Conservation (phyloP, 2,113 vertebrate genomes). For the Neofelis nebulosa region DNA sequence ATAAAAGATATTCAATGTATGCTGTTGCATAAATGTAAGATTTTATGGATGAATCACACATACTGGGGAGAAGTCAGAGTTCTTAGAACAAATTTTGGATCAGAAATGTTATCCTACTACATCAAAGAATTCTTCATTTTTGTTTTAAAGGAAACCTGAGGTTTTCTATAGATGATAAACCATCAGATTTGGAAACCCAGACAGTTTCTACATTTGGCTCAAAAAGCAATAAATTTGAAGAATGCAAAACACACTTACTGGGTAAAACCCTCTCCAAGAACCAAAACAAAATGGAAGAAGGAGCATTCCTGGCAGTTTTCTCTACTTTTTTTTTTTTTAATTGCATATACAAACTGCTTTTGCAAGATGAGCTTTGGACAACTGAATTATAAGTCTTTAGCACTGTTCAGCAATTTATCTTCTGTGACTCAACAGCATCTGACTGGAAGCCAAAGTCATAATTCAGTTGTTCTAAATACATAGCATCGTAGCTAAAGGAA, state of each 20-base stretch:
- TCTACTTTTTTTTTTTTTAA: background rate
- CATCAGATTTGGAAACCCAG: background rate
- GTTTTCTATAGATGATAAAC: constrained; percentile 43
- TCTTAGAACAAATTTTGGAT: background rate
- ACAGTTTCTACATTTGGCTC: constrained; percentile 44
- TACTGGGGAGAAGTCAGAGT: background rate
- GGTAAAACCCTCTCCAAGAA: constrained; percentile 30
- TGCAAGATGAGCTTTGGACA: constrained; percentile 46
- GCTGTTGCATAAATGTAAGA: background rate
- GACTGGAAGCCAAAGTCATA: constrained; percentile 45
- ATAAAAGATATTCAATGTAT: background rate
- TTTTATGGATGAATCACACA: background rate
- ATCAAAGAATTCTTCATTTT: background rate
- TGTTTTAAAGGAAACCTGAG: background rate
- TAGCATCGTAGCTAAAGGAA: background rate
- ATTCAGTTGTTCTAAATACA: constrained; percentile 72
- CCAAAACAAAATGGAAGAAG: constrained; percentile 42
- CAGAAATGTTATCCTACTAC: background rate
- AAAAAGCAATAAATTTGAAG: constrained; percentile 55
- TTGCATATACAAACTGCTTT: constrained; percentile 59
- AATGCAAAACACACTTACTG: constrained; percentile 24
- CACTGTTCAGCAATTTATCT: constrained; percentile 67
- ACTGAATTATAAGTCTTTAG: constrained; percentile 67
- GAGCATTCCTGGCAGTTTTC: background rate
- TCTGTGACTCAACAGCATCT: constrained; percentile 63